Percentiles rank a stretch among this genome's conserved stretches.
Evolutionary conservation across 1,140 invertebrate species (phyloP).

Genomic region (Apocrypta bakeri): DNA sequence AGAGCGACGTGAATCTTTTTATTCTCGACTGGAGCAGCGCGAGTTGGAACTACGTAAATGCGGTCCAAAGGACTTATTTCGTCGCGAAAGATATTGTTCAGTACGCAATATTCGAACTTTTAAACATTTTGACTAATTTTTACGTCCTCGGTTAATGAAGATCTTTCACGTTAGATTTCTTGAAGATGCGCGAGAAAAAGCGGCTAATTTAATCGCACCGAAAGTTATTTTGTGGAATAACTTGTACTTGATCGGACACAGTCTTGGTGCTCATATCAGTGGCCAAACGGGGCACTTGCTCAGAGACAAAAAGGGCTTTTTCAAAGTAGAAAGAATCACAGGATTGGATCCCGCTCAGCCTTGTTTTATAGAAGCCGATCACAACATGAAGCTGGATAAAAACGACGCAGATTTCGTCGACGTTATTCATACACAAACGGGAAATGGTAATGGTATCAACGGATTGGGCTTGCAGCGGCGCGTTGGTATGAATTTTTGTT

Average conservation of each 20-base stretch:
- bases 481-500: background rate
- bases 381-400: constrained; percentile 73
- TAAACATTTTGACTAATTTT: background rate
- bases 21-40: background rate
- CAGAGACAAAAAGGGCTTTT: constrained; percentile 46
- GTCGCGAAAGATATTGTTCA: background rate
- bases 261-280: constrained; percentile 18
- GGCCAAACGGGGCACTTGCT: background rate
- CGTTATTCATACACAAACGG: constrained; percentile 78
- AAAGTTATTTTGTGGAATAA: background rate
- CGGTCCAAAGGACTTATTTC: constrained; percentile 3
- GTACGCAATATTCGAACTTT: background rate
- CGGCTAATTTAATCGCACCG: background rate
- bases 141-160: background rate
- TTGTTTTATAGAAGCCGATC: constrained; percentile 74
- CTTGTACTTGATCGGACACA: constrained; percentile 1
- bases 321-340: constrained; percentile 66
- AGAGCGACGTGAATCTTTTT: constrained; percentile 11
- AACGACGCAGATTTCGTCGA: constrained; percentile 81
- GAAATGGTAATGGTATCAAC: background rate
- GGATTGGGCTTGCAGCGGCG: background rate
- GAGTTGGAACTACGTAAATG: background rate
- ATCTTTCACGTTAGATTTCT: background rate
- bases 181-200: background rate
- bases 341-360: constrained; percentile 80